Conservation (phyloP, 2,797 vertebrate species). For the Galagoides demidoff region DNA sequence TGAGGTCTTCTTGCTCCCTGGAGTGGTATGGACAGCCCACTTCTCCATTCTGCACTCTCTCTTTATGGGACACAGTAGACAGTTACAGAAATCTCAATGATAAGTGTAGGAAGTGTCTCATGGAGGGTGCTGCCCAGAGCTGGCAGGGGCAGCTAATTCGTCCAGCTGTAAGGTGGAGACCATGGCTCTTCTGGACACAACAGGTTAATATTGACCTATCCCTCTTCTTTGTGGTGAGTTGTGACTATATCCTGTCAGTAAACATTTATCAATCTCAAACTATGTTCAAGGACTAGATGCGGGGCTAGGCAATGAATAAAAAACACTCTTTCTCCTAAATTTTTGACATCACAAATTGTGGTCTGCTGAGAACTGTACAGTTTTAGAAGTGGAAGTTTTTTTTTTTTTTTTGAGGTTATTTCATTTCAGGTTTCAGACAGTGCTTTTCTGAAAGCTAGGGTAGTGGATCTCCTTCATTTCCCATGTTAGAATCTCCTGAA, state of each 20-base stretch:
- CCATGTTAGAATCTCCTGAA: neutral
- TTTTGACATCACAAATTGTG: neutral
- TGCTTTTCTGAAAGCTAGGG: neutral
- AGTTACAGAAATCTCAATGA: neutral
- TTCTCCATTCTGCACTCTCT: neutral
- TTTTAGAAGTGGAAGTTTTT: neutral
- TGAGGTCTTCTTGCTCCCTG: neutral
- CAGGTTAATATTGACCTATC: neutral
- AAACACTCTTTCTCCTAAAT: neutral
- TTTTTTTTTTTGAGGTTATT: neutral
- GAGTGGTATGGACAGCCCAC: neutral
- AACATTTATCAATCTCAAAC: neutral
- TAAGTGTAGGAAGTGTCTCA: neutral
- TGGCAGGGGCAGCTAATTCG: neutral
- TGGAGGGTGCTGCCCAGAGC: neutral
- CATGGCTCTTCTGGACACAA: neutral
- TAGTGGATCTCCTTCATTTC: neutral
- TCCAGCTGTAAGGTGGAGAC: neutral
- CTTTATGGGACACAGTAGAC: rapidly evolving
- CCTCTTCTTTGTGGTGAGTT: neutral
- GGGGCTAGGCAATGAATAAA: neutral
- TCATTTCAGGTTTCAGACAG: neutral
- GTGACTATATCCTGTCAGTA: neutral
- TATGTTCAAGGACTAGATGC: neutral
- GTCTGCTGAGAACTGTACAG: neutral